A percentile compares a stretch with the other conserved stretches of the same genome.
Evolutionary conservation across 2,888 invertebrate species (phyloP).

Genomic region (Folsomia candida): DNA sequence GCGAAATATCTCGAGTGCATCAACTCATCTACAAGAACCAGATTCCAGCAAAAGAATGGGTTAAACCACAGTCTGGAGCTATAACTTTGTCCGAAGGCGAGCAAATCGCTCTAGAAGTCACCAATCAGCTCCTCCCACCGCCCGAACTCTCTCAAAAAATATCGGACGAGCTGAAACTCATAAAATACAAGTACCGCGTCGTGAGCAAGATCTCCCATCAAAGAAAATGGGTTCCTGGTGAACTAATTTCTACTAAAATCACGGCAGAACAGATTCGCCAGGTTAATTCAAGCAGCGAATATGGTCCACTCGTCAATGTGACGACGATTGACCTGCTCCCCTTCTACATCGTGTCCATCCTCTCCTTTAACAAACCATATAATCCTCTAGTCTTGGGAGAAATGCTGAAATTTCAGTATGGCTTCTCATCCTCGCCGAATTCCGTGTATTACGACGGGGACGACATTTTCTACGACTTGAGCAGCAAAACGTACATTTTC

Average conservation of each 20-base stretch:
- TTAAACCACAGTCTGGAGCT: no score
- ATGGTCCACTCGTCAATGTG: conserved; percentile 27
- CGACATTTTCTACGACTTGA: conserved; percentile 21
- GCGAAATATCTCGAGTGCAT: no score
- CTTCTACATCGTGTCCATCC: conserved; percentile 27
- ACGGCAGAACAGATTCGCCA: conserved; percentile 23
- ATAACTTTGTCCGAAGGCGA: conserved; percentile 8
- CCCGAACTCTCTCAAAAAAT: conserved; percentile 11
- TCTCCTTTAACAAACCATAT: conserved; percentile 34
- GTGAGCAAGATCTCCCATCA: conserved; percentile 25
- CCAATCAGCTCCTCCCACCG: conserved; percentile 13
- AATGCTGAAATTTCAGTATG: conserved; percentile 19
- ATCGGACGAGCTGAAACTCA: conserved; percentile 9
- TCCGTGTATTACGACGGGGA: conserved; percentile 34
- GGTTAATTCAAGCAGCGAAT: conserved; percentile 22
- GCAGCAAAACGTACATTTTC: conserved; percentile 25
- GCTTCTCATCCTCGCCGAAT: conserved; percentile 31
- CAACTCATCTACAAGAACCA: no score
- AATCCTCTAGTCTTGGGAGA: conserved; percentile 24
- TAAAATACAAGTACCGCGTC: conserved; percentile 19
- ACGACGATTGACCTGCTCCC: conserved; percentile 34
- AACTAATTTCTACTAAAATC: conserved; percentile 33
- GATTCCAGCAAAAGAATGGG: no score
- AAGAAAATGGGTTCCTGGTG: conserved; percentile 35
- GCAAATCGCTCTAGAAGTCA: conserved; percentile 25